Evolutionary conservation across 2,797 vertebrate genomes (phyloP).

Genomic region (Syndactyla subalaris): DNA sequence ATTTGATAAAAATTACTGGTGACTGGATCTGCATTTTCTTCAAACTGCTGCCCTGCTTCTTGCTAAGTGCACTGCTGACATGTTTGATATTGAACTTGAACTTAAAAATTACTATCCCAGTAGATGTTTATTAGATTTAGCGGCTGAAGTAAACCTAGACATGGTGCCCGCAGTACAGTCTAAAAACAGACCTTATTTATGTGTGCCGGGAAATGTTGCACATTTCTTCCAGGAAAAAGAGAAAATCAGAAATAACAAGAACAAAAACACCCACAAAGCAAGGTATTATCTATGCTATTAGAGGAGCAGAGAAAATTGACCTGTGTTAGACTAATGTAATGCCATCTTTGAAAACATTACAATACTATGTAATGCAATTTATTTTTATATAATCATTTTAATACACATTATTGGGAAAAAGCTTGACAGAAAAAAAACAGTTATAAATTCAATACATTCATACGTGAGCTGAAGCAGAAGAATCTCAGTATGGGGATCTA

Average conservation of each 20-base stretch:
- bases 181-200: conserved; percentile 73
- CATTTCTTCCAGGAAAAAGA: conserved; percentile 71
- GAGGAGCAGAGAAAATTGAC: conserved; percentile 56
- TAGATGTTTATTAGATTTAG: conserved; percentile 76
- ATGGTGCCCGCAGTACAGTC: conserved; percentile 30
- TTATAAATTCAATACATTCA: conserved; percentile 38
- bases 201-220: conserved; percentile 70
- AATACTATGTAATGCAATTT: conserved; percentile 65
- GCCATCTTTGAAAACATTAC: conserved; percentile 69
- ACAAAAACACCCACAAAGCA: conserved; percentile 57
- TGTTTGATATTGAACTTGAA: conserved; percentile 73
- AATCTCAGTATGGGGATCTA: background rate
- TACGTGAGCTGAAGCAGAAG: background rate
- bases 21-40: conserved; percentile 65
- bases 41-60: conserved; percentile 51
- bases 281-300: conserved; percentile 65
- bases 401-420: conserved; percentile 67
- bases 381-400: conserved; percentile 69
- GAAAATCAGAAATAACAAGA: conserved; percentile 60
- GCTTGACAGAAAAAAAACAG: conserved; percentile 43
- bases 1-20: conserved; percentile 61
- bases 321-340: conserved; percentile 66
- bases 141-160: conserved; percentile 68
- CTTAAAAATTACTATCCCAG: conserved; percentile 70
- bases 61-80: conserved; percentile 71